phyloP scores from a whole-genome alignment of 2,888 invertebrate species.

The Nomada fucata region DNA sequence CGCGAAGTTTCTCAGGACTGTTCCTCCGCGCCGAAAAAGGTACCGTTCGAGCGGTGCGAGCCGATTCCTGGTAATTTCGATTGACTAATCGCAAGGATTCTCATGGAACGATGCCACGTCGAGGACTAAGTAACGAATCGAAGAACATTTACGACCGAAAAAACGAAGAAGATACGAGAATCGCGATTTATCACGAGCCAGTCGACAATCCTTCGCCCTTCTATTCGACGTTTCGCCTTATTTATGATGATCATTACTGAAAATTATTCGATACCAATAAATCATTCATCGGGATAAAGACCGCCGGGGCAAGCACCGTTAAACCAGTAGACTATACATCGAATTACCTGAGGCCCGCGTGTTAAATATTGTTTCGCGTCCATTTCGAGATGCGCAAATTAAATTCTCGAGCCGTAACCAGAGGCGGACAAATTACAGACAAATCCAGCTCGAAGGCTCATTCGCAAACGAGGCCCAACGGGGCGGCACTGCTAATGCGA shows the following conservation, averaged over 20 bases:
- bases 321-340: too few relatives aligned
- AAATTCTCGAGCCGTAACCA: too few relatives aligned
- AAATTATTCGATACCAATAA: slow-evolving; percentile 7
- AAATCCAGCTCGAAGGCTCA: too few relatives aligned
- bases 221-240: slow-evolving; percentile 6
- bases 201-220: neutral
- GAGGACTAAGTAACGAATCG: neutral
- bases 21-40: slow-evolving; percentile 1
- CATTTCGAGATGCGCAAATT: too few relatives aligned
- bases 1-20: slow-evolving; percentile 11
- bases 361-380: too few relatives aligned
- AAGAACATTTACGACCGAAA: neutral
- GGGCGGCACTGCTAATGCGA: too few relatives aligned
- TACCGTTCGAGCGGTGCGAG: slow-evolving; percentile 19
- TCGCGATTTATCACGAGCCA: slow-evolving; percentile 22
- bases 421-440: too few relatives aligned
- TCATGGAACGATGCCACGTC: slow-evolving; percentile 11
- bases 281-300: slow-evolving; percentile 4
- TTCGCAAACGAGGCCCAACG: too few relatives aligned
- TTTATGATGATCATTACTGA: neutral
- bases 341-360: too few relatives aligned
- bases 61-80: slow-evolving; percentile 20
- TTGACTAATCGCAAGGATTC: slow-evolving; percentile 27
- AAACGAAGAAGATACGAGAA: slow-evolving; percentile 13
- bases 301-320: too few relatives aligned